Evolutionary conservation across 1,140 invertebrate genomes (phyloP).

Genomic region (Formica exsecta): DNA sequence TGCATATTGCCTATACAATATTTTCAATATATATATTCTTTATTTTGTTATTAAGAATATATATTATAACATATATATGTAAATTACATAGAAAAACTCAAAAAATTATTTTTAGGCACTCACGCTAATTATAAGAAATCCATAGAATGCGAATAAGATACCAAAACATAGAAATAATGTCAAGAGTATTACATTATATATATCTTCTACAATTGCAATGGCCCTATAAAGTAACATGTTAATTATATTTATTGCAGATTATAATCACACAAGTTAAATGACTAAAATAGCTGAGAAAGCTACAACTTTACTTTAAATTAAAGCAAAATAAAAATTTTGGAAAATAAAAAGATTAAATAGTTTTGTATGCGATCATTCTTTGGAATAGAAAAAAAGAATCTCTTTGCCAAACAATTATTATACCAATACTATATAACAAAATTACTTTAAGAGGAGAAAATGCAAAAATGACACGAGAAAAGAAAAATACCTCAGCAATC

Average conservation of each 20-base stretch:
- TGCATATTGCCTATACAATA: no score
- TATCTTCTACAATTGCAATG: constrained; percentile 17
- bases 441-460: neutral
- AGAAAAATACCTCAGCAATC: constrained; percentile 30
- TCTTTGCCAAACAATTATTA: neutral
- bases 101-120: neutral
- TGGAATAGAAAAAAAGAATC: neutral
- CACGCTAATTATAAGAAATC: constrained; percentile 17
- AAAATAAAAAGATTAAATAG: neutral
- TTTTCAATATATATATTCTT: neutral
- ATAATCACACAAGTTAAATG: neutral
- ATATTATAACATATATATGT: neutral
- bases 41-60: neutral
- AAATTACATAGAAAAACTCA: neutral
- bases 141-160: neutral
- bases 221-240: constrained; percentile 18
- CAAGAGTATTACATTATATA: constrained; percentile 18
- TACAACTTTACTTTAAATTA: neutral
- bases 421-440: neutral
- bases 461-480: neutral
- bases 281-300: neutral
- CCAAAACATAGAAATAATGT: constrained; percentile 8
- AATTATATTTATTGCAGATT: neutral
- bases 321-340: neutral
- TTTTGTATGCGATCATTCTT: neutral